Evolutionary conservation across 2,888 invertebrate species (phyloP).

Genomic region (Barypeithes pellucidus): DNA sequence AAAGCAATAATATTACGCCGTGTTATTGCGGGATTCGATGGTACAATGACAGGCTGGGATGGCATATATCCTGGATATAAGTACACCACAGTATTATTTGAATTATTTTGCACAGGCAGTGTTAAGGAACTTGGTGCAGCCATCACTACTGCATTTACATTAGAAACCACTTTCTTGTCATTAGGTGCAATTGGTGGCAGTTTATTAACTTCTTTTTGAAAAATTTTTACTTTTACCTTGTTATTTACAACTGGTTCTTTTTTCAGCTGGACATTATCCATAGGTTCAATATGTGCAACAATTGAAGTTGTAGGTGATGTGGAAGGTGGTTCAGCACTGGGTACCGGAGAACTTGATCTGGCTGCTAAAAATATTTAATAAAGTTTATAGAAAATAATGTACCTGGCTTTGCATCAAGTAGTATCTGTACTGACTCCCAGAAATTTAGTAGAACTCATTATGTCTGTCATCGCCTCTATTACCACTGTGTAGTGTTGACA

Average conservation of each 20-base stretch:
- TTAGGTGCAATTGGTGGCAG: background rate
- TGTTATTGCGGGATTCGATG: background rate
- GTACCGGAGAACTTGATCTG: background rate
- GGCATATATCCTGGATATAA: slow-evolving; percentile 3
- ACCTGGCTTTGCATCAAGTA: too few relatives aligned
- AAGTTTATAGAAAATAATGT: too few relatives aligned
- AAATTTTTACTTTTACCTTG: background rate
- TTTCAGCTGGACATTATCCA: background rate
- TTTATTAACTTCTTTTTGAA: background rate
- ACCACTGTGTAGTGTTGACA: too few relatives aligned
- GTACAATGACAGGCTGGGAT: background rate
- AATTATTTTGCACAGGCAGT: slow-evolving; percentile 5
- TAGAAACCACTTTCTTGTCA: background rate
- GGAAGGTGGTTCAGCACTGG: background rate
- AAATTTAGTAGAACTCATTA: too few relatives aligned
- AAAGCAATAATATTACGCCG: background rate
- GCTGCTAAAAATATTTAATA: slow-evolving; percentile 10
- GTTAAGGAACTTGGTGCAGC: background rate
- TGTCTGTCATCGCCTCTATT: too few relatives aligned
- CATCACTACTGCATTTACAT: background rate
- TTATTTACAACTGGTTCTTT: background rate
- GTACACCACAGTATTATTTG: background rate
- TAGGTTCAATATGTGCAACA: background rate
- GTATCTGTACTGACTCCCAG: too few relatives aligned
- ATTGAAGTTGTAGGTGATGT: background rate